Evolutionary conservation across 2,797 vertebrate species (phyloP).

Genomic region (Trichosurus vulpecula): DNA sequence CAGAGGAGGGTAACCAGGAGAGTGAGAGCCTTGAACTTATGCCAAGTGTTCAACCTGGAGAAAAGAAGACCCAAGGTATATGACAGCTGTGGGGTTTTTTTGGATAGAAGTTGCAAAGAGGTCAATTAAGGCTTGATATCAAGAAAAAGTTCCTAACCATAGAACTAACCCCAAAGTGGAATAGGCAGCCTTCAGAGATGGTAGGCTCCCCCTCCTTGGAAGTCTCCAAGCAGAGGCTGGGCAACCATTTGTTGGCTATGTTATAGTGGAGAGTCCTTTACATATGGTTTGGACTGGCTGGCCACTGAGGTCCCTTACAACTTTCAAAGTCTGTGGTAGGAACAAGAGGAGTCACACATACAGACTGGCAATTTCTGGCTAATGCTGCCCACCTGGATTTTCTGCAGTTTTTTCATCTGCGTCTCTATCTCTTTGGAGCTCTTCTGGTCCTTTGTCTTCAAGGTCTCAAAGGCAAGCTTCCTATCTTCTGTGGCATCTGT

Average conservation of each 20-base stretch:
- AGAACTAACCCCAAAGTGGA: neutral
- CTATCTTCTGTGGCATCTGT: slow-evolving; percentile 80
- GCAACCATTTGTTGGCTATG: neutral
- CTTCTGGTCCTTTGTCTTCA: slow-evolving; percentile 82
- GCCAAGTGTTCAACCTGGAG: neutral
- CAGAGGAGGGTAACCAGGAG: neutral
- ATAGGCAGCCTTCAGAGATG: neutral
- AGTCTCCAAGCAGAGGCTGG: neutral
- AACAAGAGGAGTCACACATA: neutral
- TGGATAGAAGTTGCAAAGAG: neutral
- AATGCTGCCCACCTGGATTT: slow-evolving; percentile 84
- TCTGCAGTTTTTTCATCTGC: slow-evolving; percentile 87
- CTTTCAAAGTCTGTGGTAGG: neutral
- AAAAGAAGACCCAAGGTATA: neutral
- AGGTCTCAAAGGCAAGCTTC: slow-evolving; percentile 73
- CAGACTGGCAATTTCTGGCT: neutral
- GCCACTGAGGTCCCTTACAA: no score
- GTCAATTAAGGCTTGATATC: neutral
- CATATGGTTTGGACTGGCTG: neutral
- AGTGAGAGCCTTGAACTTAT: neutral
- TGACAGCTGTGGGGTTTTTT: neutral
- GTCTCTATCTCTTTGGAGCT: slow-evolving; percentile 85
- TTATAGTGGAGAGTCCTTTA: neutral
- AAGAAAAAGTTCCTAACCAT: neutral
- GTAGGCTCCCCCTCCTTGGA: neutral